Evolutionary conservation across 2,888 invertebrate genomes (phyloP), one percentile per base, ranked within the genome.

Genomic region (Polyommatus iphigenia): DNA sequence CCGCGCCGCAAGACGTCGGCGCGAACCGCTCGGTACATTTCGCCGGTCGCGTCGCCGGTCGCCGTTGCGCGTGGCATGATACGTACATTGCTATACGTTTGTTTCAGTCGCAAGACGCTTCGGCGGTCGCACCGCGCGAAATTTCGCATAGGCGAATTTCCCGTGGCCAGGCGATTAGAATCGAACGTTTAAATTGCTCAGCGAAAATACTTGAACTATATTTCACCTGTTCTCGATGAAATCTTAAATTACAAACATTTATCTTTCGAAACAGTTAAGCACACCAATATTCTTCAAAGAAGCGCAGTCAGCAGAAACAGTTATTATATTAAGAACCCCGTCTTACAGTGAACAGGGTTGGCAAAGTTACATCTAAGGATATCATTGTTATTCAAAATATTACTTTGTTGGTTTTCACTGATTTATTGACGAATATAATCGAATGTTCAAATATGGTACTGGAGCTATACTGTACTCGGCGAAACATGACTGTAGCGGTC

Each of bases 271-370:
- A 75, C 75, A 75, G 24, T 75, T 75, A 75, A 54, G 75, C 50
- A 75, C 75, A 79, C 78, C 80, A 80, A 81, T 82, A 82, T 81
- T 76, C 77, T 84, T 83, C 83, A 78, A 79, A 81, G 79, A 83
- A 81, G 83, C 83, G 83, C 83, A 85, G 84, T 84, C 85, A 87
- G 86, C 87, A 85, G 84, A 77, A 76, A 71, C 77, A 89, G 88
- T 90, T 90, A 89, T 88, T 88, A 88, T 88, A 90, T 90, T 89
- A 89, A 88, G 89, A 88, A 86, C 85, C 88, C 85, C 84, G 85
- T 85, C 85, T 85, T 86, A 87, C 87, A 86, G 85, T 4, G 29
- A 71, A 15, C 59, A 78, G 71, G 71, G 71, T 59, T 72, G 54
- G 13, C 76, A 24, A 57, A 54, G 57, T 71, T 71, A 71, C 57